Base-by-base conservation (phyloP, 1,140 invertebrate species). In the Venturia canescens region DNA sequence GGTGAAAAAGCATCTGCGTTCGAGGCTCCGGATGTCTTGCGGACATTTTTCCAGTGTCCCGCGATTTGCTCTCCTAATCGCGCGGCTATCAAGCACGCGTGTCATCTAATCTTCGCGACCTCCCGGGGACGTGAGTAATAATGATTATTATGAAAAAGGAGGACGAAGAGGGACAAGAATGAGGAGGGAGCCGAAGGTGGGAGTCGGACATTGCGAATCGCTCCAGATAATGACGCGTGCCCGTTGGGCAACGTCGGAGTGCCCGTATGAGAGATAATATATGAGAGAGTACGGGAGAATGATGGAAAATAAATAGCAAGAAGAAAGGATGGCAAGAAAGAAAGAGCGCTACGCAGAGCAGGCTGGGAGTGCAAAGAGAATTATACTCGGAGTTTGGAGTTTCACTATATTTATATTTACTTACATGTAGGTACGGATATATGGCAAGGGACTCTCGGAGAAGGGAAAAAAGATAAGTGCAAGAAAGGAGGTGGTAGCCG, bases 101-200 rank as follows among this genome's bases (percentile, higher is more conserved):
- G 38, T 34, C 70, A 57, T 70, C 48, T 48, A 44, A 23, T 74
- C 38, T 57, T 76, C 63, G 63, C 71, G 83, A 82, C 77, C 79
- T 83, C 79, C 78, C 80, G 83, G 84, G 85, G 85, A 80, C 84
- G 87, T 85, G 86, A 86, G 13, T 44, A 11, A 85, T 88, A 85
- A 84, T 88, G 88, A 88, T 81, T 77, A 27, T 79, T 76, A 75
- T 83, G 13, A 31, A 21, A n/a, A 11, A n/a, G 31, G 38, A 34
- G 44, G 1, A n/a, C n/a, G 13, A 18, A 31, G 23, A 66, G 27
- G 31, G 66, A 31, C 4, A 31, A 31, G 18, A 31, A n/a, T n/a
- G n/a, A n/a, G n/a, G n/a, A n/a, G n/a, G n/a, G 60, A 69, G n/a
- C 11, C 16, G 13, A 60, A 66, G 66, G 50, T 77, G 75, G 18